A percentile compares a stretch with the other conserved stretches of the same genome.
Evolutionary conservation across 2,113 vertebrate genomes (phyloP).

Genomic region (Tupaia chinensis): DNA sequence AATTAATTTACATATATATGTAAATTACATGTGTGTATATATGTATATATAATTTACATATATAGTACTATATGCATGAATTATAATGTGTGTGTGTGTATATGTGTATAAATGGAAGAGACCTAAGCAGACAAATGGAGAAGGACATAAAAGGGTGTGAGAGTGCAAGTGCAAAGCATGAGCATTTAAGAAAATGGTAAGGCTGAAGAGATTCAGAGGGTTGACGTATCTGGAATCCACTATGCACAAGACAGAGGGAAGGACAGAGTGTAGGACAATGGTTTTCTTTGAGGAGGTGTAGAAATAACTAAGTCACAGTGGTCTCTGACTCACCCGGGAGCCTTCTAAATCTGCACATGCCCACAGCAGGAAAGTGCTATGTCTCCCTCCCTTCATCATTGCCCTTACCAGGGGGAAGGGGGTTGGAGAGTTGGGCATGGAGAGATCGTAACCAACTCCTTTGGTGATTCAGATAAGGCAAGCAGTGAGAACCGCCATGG

Average conservation of each 20-base stretch:
- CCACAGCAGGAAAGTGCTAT: not conserved
- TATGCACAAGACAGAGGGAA: rapidly evolving
- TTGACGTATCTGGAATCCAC: not conserved
- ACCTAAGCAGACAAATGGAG: not conserved
- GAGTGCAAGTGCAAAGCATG: not conserved
- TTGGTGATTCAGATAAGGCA: not conserved
- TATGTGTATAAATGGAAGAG: too few species aligned
- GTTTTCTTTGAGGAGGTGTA: not conserved
- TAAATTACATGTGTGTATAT: too few species aligned
- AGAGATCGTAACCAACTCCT: not conserved
- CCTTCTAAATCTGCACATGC: not conserved
- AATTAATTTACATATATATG: too few species aligned
- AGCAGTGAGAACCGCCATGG: rapidly evolving
- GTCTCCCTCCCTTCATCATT: not conserved
- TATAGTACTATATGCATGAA: too few species aligned
- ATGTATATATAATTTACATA: too few species aligned
- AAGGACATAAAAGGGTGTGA: not conserved
- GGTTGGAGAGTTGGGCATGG: not conserved
- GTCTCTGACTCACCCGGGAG: not conserved
- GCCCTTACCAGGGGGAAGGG: not conserved
- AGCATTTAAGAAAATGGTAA: rapidly evolving
- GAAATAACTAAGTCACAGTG: not conserved
- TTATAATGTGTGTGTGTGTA: too few species aligned
- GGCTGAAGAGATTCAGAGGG: not conserved
- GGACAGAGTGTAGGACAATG: rapidly evolving